Evolutionary conservation across 2,797 vertebrate genomes (phyloP), one percentile per base, ranked within the genome.

Genomic region (Buphagus erythrorhynchus): DNA sequence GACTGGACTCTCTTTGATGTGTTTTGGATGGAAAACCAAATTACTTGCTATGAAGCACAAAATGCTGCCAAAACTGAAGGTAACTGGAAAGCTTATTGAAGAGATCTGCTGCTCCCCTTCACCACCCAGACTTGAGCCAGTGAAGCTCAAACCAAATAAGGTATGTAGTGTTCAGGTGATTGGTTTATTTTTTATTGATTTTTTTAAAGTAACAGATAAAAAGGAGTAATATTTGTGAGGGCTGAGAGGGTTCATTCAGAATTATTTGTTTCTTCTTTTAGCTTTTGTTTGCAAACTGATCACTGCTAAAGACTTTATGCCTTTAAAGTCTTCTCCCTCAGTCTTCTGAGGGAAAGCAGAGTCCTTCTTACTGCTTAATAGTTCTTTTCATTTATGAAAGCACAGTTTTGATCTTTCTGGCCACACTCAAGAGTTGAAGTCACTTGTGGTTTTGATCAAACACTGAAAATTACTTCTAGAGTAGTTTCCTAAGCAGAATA

Each of bases 141-240:
- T 98, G 93, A 98, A 98, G 35, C 98, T 99, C 93, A 99, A 99
- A 95, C 98, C 98, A 68, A 98, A 98, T 97, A 99, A 51, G 99
- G 99, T 99, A 77, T 31, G 96, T 84, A 91, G 11, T 22, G 13
- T 80, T 86, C 22, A 42, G 15, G 10, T 51, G 26, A 26, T 5
- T 52, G 6, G 11, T 46, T 51, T 18, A 16, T 55, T 62, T 31
- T 36, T 74, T 8, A 12, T 22, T 46, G 4, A 5, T 10, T 52
- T 13, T 25, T 16, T 86, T 49, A 1, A 65, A 75, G 8, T 49
- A 63, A 31, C 22, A 68, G 20, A 14, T 52, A 35, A 45, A 48
- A 68, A 36, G 7, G 2, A 35, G 6, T 66, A n/a, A 8, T 43
- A 59, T 69, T 77, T 77, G 6, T 78, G 31, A 57, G 33, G 33